phyloP scores from a whole-genome alignment of 2,888 invertebrate species.

The Nomada flava region DNA sequence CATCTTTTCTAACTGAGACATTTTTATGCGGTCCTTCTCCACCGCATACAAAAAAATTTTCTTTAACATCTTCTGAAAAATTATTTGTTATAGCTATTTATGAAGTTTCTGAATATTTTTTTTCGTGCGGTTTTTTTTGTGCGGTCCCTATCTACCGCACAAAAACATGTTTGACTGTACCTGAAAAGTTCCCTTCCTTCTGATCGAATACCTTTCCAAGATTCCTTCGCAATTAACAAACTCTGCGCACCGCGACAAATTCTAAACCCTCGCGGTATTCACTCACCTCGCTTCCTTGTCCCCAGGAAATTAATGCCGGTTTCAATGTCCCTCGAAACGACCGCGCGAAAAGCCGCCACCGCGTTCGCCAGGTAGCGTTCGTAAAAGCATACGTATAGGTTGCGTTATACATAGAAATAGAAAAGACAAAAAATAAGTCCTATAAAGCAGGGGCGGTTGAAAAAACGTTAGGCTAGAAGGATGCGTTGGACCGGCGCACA shows the following conservation, averaged over 20 bases:
- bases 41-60: too few relatives aligned
- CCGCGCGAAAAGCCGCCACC: neutral
- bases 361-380: neutral
- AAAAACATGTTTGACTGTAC: too few relatives aligned
- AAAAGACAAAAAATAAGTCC: neutral
- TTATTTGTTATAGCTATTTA: too few relatives aligned
- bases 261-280: neutral
- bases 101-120: too few relatives aligned
- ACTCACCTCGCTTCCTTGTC: too few relatives aligned
- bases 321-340: constrained; percentile 28
- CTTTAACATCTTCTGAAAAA: too few relatives aligned
- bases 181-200: too few relatives aligned
- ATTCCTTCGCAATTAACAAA: neutral
- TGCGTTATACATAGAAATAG: too few relatives aligned
- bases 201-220: neutral
- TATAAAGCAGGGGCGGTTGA: neutral
- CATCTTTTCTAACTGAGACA: too few relatives aligned
- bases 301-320: constrained; percentile 31
- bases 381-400: constrained; percentile 5
- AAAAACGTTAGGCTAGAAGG: constrained; percentile 35
- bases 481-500: constrained; percentile 44
- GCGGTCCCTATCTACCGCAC: too few relatives aligned
- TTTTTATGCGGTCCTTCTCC: too few relatives aligned
- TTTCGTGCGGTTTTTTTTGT: too few relatives aligned
- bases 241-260: neutral